Base-by-base conservation (phyloP, 1,140 invertebrate genomes). In the Semibalanus balanoides region DNA sequence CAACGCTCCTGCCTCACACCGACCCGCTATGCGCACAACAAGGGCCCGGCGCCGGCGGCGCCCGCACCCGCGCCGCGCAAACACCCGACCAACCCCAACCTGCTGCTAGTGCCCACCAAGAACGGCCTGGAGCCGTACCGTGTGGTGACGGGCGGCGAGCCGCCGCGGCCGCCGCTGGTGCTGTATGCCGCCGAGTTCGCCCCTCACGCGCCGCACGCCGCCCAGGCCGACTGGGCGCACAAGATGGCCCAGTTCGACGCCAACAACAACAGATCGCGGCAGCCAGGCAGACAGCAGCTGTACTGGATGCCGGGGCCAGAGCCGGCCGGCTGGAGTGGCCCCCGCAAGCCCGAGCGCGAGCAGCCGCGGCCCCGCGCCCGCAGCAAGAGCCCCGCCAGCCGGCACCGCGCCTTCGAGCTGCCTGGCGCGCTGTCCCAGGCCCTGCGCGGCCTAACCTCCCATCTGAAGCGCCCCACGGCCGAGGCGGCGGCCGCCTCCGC, bases 41-140 rank as follows among this genome's bases (percentile, higher is more conserved):
- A 79, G 40, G 76, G 76, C 30, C 78, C 77, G 0, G 77, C 78
- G 35, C 78, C 79, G 7, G 77, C 78, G 9, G 51, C 51, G 22
- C 51, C 51, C 14, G 51, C 51, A 19, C 78, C 79, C 0, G 78
- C 79, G 14, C 79, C 79, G 0, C 75, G 78, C 19, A 74, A 74
- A 9, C 79, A 80, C 72, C 78, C 79, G 22, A 75, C 77, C 30
- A 76, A 79, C 43, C 77, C 79, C 9, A 76, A 76, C 30, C 51
- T 80, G 5, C 28, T 80, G 7, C 75, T 80, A 3, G 78, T 80
- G 17, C 79, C 79, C n/a, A 80, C 79, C 17, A 80, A 80, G 72
- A 79, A 76, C 31, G 79, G 79, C n/a, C 77, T 76, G n/a, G 79
- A 80, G 51, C 73, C 73, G 28, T 74, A 74, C 31, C 64, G 76